A percentile compares a stretch with the other conserved stretches of the same genome.
Evolutionary conservation across 2,888 invertebrate species (phyloP).

Genomic region (Troides helena): DNA sequence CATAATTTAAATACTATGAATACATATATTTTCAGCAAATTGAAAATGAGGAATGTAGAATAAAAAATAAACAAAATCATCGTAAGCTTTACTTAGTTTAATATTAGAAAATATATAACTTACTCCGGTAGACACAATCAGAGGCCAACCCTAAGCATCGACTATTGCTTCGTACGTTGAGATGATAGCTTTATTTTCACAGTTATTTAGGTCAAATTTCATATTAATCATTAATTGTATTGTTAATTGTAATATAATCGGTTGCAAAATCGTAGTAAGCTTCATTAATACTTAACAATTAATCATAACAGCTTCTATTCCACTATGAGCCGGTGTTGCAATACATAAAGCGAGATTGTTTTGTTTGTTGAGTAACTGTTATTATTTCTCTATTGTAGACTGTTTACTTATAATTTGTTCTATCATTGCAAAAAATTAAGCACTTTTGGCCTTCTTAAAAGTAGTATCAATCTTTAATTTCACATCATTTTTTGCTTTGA

Average conservation of each 20-base stretch:
- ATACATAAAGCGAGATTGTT: slow-evolving; percentile 6
- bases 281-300: slow-evolving; percentile 24
- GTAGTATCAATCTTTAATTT: too few species aligned
- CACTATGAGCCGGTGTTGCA: slow-evolving; percentile 2
- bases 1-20: too few species aligned
- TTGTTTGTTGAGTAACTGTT: slow-evolving; percentile 19
- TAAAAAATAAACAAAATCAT: not conserved
- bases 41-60: too few species aligned
- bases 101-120: not conserved
- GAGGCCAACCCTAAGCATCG: slow-evolving; percentile 15
- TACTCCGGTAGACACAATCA: not conserved
- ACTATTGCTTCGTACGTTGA: slow-evolving; percentile 37
- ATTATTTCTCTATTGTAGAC: slow-evolving; percentile 15
- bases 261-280: slow-evolving; percentile 37
- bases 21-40: too few species aligned
- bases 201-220: slow-evolving; percentile 54
- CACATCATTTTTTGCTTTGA: too few species aligned
- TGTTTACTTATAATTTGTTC: not conserved
- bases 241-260: slow-evolving; percentile 36
- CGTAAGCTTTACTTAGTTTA: not conserved
- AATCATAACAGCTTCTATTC: slow-evolving; percentile 20
- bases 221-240: slow-evolving; percentile 41
- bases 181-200: slow-evolving; percentile 49
- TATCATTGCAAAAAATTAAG: not conserved
- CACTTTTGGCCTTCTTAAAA: too few species aligned